Evolutionary conservation across 2,888 invertebrate genomes (phyloP), one percentile per base, ranked within the genome.

Genomic region (Eulithis prunata): DNA sequence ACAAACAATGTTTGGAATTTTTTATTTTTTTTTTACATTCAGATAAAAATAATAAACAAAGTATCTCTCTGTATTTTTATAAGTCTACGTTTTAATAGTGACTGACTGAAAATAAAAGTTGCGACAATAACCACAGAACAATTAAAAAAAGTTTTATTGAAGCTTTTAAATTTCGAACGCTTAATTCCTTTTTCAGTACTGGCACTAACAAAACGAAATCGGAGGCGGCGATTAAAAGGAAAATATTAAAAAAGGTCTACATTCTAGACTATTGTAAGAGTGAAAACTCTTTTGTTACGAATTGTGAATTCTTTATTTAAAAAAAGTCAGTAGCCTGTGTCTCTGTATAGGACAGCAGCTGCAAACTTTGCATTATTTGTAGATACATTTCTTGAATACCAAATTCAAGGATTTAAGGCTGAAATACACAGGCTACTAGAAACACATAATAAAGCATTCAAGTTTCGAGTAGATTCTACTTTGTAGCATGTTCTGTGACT

Each of bases 161-260:
- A 78, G 69, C 73, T 75, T 81, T 83, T 75, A 75, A 80, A 81
- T 79, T 77, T 77, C 72, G 75, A 72, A 66, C 75, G 72, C 75
- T 80, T 83, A 78, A 78, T 79, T 81, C 76, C 71, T 80, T 82
- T 85, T 87, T 87, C 88, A 88, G 88, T 88, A 87, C 81, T 82
- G 68, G 58, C 79, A 73, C 75, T 78, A 82, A 88, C 85, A 88
- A 87, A 87, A 81, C 81, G 79, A 80, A 77, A 83, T 84, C 82
- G 80, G 82, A 82, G 81, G 78, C 78, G 76, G 78, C 80, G 83
- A 84, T 82, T 80, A 76, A 79, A 81, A 75, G 76, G 69, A 76
- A 75, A 77, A 75, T 71, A 73, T 74, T 75, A 43, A 58, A 56
- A 59, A 59, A 45, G n/a, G 52, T 53, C 43, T 38, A 64, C 7